Evolutionary conservation across 2,888 invertebrate species (phyloP).

Genomic region (Sminthurinus aureus): DNA sequence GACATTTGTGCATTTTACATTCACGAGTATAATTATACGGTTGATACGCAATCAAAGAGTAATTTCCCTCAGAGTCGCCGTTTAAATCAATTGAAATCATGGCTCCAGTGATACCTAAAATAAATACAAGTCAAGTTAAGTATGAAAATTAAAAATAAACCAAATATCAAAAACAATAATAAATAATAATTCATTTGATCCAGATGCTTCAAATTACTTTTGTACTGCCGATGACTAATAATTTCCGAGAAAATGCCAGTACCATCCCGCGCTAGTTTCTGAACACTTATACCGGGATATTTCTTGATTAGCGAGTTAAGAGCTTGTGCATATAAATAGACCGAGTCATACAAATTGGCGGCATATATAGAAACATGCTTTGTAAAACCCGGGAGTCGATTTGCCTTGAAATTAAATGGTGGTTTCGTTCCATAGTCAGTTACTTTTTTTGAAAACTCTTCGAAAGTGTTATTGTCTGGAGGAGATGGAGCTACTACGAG

Average conservation of each 20-base stretch:
- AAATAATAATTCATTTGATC: too few species aligned
- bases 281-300: slow-evolving; percentile 47
- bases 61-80: slow-evolving; percentile 97
- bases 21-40: slow-evolving; percentile 62
- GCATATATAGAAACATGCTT: slow-evolving; percentile 90
- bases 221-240: slow-evolving; percentile 82
- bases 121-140: slow-evolving; percentile 28
- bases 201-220: slow-evolving; percentile 74
- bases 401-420: slow-evolving; percentile 79
- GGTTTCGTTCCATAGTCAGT: slow-evolving; percentile 77
- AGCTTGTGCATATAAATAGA: slow-evolving; percentile 80
- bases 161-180: too few species aligned
- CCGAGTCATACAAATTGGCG: slow-evolving; percentile 93
- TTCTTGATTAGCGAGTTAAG: not conserved
- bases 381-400: slow-evolving; percentile 61
- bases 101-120: slow-evolving; percentile 89
- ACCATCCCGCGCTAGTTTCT: slow-evolving; percentile 81
- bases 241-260: slow-evolving; percentile 86
- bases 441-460: slow-evolving; percentile 81
- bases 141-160: not conserved
- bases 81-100: slow-evolving; percentile 88
- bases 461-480: slow-evolving; percentile 71
- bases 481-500: slow-evolving; percentile 90
- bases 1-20: slow-evolving; percentile 13
- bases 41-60: slow-evolving; percentile 81